Percentiles rank a stretch among this genome's conserved stretches.
These are phyloP conservation scores for Podarcis siculus DNA, from an alignment of 2,797 vertebrate species.

Conservation along the genomic window DNA sequence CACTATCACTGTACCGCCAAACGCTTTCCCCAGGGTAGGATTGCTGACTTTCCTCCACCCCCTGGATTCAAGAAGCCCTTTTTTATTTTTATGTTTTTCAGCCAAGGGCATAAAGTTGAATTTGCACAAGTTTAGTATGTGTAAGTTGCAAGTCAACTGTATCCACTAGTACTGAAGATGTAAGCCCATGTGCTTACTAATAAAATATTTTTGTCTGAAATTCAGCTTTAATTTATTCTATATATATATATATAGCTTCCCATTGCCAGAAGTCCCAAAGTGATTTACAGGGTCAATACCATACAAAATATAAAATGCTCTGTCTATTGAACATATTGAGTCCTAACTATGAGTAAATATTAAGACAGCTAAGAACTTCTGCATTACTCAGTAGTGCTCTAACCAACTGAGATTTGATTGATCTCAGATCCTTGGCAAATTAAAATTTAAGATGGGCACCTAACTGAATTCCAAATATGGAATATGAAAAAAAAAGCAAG, in stretches of 20 bases:
- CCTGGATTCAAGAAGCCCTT: neutral
- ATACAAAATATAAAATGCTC: neutral
- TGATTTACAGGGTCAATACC: no score
- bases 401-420: slow-evolving; percentile 6
- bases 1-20: no score
- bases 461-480: neutral
- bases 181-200: neutral
- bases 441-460: slow-evolving; percentile 24
- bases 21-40: no score
- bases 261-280: no score
- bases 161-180: neutral
- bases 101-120: no score
- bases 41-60: no score
- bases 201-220: neutral
- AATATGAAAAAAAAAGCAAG: neutral
- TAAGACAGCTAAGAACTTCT: slow-evolving; percentile 19
- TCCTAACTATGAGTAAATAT: neutral
- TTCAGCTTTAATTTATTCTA: no score
- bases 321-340: neutral
- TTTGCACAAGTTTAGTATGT: no score
- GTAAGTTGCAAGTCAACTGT: no score
- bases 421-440: slow-evolving; percentile 12
- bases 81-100: no score
- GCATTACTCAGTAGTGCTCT: neutral
- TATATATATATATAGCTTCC: no score